Conservation (phyloP, 2,113 vertebrate genomes). For the Amphiprion percula region DNA sequence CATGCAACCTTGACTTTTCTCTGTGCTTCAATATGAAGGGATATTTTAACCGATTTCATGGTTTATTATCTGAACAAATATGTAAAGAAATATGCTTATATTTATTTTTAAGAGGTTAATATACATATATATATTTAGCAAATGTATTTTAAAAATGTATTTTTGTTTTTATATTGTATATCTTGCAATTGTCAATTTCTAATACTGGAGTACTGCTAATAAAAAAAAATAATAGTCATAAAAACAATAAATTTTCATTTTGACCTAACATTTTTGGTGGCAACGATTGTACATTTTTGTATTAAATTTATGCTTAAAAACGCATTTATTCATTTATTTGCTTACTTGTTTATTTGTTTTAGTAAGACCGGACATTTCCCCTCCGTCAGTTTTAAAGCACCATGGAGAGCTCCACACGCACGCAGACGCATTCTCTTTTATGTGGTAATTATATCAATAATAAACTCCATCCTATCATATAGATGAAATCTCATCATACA, state of each 20-base stretch:
- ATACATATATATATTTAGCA: no score
- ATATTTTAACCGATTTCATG: conserved; percentile 19
- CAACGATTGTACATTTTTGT: no score
- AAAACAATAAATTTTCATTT: no score
- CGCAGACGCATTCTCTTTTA: not conserved
- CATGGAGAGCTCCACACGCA: conserved; percentile 80
- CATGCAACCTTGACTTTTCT: conserved; percentile 59
- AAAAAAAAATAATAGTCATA: no score
- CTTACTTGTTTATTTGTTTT: not conserved
- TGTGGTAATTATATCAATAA: conserved; percentile 67
- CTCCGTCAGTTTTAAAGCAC: conserved; percentile 49
- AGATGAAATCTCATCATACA: not conserved
- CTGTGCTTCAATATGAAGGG: not conserved
- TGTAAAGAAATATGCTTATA: not conserved
- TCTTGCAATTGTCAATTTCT: no score
- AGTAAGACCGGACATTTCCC: not conserved
- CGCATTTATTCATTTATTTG: not conserved
- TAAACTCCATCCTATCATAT: conserved; percentile 22
- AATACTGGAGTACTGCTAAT: no score
- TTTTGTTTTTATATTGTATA: no score
- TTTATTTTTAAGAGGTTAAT: no score
- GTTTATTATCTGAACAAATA: conserved; percentile 30
- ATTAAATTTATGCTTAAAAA: no score
- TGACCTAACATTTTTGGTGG: no score
- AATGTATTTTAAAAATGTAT: no score